Conservation (phyloP, 1,140 invertebrate species). For the Doryteuthis pealeii region DNA sequence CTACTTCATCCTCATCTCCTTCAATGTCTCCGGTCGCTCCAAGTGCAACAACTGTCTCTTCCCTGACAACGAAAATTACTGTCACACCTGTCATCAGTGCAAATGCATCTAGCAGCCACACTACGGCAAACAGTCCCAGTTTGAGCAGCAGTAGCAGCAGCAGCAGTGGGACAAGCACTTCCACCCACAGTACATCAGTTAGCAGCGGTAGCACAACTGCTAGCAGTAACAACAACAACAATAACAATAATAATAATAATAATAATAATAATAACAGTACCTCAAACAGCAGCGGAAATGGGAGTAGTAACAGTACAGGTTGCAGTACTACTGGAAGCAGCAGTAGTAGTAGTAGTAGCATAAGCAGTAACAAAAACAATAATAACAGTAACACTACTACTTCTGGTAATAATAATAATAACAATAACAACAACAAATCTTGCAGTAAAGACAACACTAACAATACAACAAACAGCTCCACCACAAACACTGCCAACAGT, state of each 20-base stretch:
- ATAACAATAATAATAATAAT: conserved; percentile 20
- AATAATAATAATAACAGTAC: conserved; percentile 23
- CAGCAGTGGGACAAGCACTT: not conserved
- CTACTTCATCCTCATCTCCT: not conserved
- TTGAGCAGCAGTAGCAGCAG: not conserved
- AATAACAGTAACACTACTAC: not conserved
- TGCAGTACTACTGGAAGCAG: not conserved
- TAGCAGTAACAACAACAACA: conserved; percentile 15
- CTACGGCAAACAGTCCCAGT: not conserved
- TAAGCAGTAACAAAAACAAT: not conserved
- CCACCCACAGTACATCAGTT: conserved; percentile 8
- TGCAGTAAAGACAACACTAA: not conserved
- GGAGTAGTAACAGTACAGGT: not conserved
- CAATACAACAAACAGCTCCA: not conserved
- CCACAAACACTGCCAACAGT: not conserved
- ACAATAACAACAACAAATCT: not conserved
- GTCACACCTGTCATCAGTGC: conserved; percentile 18
- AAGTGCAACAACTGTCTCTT: conserved; percentile 15
- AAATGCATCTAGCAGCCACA: conserved; percentile 15
- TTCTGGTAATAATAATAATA: not conserved
- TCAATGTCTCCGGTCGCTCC: conserved; percentile 5
- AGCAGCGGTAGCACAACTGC: conserved; percentile 6
- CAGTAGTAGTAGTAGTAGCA: not conserved
- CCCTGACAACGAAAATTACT: conserved; percentile 5
- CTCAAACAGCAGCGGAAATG: not conserved